phyloP scores from a whole-genome alignment of 2,888 invertebrate genomes.

The Syrphus vitripennis region DNA sequence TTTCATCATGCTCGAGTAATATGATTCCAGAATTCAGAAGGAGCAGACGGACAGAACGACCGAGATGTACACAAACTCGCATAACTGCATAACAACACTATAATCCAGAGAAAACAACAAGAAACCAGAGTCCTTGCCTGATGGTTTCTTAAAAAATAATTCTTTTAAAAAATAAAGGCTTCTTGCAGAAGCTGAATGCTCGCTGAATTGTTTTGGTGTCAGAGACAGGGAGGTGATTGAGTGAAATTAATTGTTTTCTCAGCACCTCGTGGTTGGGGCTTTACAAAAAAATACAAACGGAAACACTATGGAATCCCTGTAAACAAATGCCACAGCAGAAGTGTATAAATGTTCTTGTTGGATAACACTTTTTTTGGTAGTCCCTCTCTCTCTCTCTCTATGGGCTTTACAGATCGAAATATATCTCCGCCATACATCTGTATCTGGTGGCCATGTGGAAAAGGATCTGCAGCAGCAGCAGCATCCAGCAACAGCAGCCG shows the following conservation, averaged over 20 bases:
- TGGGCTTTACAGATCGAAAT: not conserved
- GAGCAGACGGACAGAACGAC: conserved; percentile 34
- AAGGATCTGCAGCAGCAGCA: conserved; percentile 41
- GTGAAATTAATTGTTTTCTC: conserved; percentile 69
- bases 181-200: conserved; percentile 50
- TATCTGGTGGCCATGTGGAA: conserved; percentile 32
- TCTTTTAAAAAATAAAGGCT: not conserved
- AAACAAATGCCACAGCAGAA: conserved; percentile 55
- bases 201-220: conserved; percentile 63
- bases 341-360: conserved; percentile 28
- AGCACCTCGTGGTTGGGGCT: conserved; percentile 46
- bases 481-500: conserved; percentile 18
- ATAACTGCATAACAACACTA: not conserved
- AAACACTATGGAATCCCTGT: conserved; percentile 42
- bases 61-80: conserved; percentile 36
- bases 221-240: conserved; percentile 69
- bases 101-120: not conserved
- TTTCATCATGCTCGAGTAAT: conserved; percentile 78
- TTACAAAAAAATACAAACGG: not conserved
- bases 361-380: conserved; percentile 39
- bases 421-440: conserved; percentile 28
- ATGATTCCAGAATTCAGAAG: conserved; percentile 69
- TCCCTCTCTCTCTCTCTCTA: not conserved
- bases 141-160: not conserved
- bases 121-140: conserved; percentile 15